Conservation (phyloP, 1,140 invertebrate species). For the Druon quercuslanigerum region DNA sequence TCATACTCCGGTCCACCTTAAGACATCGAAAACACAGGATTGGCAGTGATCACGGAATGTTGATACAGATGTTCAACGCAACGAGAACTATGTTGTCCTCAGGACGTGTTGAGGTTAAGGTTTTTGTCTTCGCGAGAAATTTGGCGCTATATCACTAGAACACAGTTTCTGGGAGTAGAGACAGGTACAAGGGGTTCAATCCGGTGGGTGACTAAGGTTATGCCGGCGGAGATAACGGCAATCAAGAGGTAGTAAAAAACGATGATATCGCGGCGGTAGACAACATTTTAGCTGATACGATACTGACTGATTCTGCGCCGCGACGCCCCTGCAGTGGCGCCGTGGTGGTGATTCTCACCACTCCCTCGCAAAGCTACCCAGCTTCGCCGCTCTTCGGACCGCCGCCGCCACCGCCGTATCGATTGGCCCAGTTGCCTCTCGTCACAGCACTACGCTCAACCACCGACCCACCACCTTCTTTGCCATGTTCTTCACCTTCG, state of each 20-base stretch:
- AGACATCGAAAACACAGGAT: too few relatives aligned
- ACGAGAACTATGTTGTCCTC: neutral
- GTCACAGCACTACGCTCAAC: constrained; percentile 58
- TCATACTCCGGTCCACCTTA: too few relatives aligned
- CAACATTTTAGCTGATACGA: constrained; percentile 55
- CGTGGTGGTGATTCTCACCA: constrained; percentile 31
- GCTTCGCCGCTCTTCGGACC: constrained; percentile 40
- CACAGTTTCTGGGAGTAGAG: neutral
- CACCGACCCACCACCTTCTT: constrained; percentile 50
- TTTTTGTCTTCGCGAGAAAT: neutral
- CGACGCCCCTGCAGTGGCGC: constrained; percentile 42
- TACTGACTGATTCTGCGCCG: constrained; percentile 55
- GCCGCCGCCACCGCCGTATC: constrained; percentile 60
- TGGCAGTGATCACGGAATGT: neutral
- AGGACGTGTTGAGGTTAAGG: neutral
- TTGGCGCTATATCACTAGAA: neutral
- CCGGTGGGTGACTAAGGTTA: neutral
- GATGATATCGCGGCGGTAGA: constrained; percentile 43
- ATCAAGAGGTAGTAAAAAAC: constrained; percentile 52
- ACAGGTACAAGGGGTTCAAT: neutral
- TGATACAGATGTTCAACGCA: neutral
- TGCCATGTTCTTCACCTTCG: constrained; percentile 33
- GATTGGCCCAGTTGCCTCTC: constrained; percentile 71
- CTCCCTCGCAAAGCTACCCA: neutral
- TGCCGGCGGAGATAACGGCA: constrained; percentile 46